Evolutionary conservation across 2,888 invertebrate genomes (phyloP).

Genomic region (Prosapia bicincta): DNA sequence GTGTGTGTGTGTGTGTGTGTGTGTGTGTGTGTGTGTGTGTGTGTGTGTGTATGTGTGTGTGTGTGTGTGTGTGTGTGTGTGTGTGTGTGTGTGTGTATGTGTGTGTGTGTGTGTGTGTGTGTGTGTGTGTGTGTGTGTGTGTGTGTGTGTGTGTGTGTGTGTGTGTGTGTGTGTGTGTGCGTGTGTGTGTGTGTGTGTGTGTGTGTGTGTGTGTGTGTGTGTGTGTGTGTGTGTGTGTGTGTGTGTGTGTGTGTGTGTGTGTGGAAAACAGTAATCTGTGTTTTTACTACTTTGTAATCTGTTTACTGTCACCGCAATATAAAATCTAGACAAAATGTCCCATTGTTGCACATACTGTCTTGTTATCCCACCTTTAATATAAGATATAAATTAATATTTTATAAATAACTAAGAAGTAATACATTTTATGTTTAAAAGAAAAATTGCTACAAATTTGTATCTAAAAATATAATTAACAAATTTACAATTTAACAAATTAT

Average conservation of each 20-base stretch:
- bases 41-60: not conserved
- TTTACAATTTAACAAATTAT: too few species aligned
- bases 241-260: not conserved
- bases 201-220: conserved; percentile 42
- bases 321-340: too few species aligned
- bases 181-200: conserved; percentile 17
- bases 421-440: too few species aligned
- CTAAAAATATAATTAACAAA: too few species aligned
- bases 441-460: too few species aligned
- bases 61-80: not conserved
- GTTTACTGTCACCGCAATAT: too few species aligned
- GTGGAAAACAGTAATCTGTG: too few species aligned
- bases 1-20: not conserved
- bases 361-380: too few species aligned
- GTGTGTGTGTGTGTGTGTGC: not conserved
- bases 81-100: not conserved
- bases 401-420: too few species aligned
- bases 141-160: not conserved
- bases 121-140: not conserved
- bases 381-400: too few species aligned
- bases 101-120: not conserved
- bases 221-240: conserved; percentile 31
- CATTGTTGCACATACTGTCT: too few species aligned
- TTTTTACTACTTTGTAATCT: too few species aligned
- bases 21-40: not conserved